Conservation (phyloP, 2,797 vertebrate genomes). For the Aselliscus stoliczkanus region DNA sequence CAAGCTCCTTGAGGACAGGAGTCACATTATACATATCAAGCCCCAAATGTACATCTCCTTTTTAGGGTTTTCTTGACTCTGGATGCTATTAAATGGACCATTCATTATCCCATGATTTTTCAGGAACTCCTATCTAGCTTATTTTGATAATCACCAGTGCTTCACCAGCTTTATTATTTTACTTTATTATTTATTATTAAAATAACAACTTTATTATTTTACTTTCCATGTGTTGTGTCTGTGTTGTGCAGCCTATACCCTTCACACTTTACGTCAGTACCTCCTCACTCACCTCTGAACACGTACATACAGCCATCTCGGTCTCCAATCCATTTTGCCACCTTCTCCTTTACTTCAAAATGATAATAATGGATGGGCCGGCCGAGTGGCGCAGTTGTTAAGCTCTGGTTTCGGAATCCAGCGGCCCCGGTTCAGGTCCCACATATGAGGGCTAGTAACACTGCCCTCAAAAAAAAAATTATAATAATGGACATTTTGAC, state of each 20-base stretch:
- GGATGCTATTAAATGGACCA: neutral
- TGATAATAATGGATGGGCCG: conserved; percentile 8
- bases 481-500: neutral
- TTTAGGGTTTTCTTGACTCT: conserved; percentile 24
- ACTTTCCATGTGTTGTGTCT: neutral
- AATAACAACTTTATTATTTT: neutral
- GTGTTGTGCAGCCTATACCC: neutral
- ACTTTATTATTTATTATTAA: too few relatives aligned
- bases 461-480: too few relatives aligned
- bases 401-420: too few relatives aligned
- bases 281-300: neutral
- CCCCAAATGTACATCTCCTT: neutral
- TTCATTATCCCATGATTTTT: neutral
- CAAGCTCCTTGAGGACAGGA: neutral
- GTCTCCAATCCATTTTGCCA: neutral
- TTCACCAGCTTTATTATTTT: neutral
- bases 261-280: neutral
- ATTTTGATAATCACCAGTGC: neutral
- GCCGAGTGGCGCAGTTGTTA: too few relatives aligned
- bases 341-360: neutral
- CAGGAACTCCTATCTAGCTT: conserved; percentile 9
- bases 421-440: too few relatives aligned
- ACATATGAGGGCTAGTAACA: too few relatives aligned
- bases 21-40: neutral
- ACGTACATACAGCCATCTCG: neutral